A percentile compares a stretch with the other conserved stretches of the same genome.
Evolutionary conservation across 2,888 invertebrate species (phyloP).

Genomic region (Ormyrus thymus): DNA sequence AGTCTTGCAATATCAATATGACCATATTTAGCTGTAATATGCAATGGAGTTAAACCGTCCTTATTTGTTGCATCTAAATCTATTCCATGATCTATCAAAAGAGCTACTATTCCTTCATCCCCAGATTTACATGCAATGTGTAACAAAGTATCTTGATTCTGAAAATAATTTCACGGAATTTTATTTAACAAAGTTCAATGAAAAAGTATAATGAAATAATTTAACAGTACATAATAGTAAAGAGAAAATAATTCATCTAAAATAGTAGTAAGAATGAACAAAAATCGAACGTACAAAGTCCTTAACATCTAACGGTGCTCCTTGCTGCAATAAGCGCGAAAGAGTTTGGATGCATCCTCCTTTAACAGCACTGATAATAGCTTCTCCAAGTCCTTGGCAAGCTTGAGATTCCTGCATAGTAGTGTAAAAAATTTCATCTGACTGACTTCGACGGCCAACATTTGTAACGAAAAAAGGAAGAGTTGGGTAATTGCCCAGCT

Average conservation of each 20-base stretch:
- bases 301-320: conserved; percentile 71
- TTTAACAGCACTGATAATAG: conserved; percentile 72
- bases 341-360: conserved; percentile 72
- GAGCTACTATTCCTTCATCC: conserved; percentile 69
- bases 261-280: background rate
- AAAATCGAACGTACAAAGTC: conserved; percentile 67
- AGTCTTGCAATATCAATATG: conserved; percentile 82
- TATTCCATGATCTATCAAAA: conserved; percentile 71
- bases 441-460: conserved; percentile 40
- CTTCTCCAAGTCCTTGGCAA: conserved; percentile 71
- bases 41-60: conserved; percentile 80
- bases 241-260: no score
- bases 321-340: conserved; percentile 71
- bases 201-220: background rate
- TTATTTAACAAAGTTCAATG: background rate
- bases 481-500: conserved; percentile 48
- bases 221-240: background rate
- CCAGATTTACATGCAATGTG: conserved; percentile 78
- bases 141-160: conserved; percentile 80
- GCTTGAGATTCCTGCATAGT: conserved; percentile 71
- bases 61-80: conserved; percentile 80
- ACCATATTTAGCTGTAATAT: conserved; percentile 83
- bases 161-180: conserved; percentile 57
- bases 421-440: conserved; percentile 57
- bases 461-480: conserved; percentile 48